Evolutionary conservation across 1,140 invertebrate species (phyloP).

Genomic region (Stegodyphus mimosarum): DNA sequence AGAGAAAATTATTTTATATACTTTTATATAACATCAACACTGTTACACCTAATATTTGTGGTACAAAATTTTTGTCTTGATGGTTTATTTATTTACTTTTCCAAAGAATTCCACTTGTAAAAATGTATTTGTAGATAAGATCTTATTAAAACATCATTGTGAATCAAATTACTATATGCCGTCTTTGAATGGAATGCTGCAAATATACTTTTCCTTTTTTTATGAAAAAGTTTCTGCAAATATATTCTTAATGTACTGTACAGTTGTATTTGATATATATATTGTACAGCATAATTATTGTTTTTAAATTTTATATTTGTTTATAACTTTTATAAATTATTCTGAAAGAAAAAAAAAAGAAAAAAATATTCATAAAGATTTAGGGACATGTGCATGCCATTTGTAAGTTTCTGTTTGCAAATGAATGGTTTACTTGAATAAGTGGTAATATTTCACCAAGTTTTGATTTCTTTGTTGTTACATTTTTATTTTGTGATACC

Average conservation of each 20-base stretch:
- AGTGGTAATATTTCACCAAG: too few relatives aligned
- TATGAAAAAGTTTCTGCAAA: neutral
- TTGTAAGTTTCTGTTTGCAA: too few relatives aligned
- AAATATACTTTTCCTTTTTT: neutral
- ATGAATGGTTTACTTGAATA: too few relatives aligned
- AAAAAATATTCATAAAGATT: neutral
- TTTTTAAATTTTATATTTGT: neutral
- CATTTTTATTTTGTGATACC: too few relatives aligned
- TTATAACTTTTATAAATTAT: neutral
- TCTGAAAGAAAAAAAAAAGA: neutral
- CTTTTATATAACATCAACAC: conserved; percentile 10
- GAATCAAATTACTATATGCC: neutral
- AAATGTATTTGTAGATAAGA: conserved; percentile 1
- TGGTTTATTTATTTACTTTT: conserved; percentile 1
- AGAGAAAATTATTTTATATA: conserved; percentile 21
- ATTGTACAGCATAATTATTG: conserved; percentile 9
- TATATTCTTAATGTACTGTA: neutral
- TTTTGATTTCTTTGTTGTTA: too few relatives aligned
- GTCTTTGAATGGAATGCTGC: neutral
- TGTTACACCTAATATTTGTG: conserved; percentile 2
- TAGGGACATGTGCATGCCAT: neutral
- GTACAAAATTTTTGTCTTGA: conserved; percentile 7
- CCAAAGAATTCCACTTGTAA: neutral
- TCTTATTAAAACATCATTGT: neutral
- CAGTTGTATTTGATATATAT: conserved; percentile 1